Base-by-base conservation (phyloP, 2,797 vertebrate genomes). In the Myotis findleyi region DNA sequence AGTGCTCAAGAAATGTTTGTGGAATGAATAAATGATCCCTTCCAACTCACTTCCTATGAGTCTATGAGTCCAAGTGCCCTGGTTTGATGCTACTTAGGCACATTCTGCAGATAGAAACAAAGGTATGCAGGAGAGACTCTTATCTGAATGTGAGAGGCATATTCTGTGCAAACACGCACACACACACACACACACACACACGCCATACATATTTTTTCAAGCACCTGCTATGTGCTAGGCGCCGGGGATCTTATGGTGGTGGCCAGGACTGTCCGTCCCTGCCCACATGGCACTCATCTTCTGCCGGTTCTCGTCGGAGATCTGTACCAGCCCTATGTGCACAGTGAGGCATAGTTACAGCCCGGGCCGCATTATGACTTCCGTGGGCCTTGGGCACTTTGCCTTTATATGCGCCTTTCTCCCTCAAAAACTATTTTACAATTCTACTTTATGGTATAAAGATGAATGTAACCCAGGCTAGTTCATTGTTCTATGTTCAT, bases 241-340 rank as follows among this genome's bases (percentile, higher is more conserved):
- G 5, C 53, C 3, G 5, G 71, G 38, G 12, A 30, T 36, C 6
- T 16, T 49, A 41, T 1, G 71, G 49, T 38, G 47, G 27, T 9
- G 51, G 6, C 64, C 5, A 30, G n/a, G 11, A 9, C 1, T 6
- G 41, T n/a, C 33, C 2, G 0, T 1, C 16, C n/a, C 17, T 41
- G n/a, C 10, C n/a, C 18, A 44, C 51, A 6, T 0, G 6, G 30
- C 25, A 11, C 59, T 9, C 30, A 41, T 1, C 7, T 73, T 10
- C 68, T 38, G 2, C 5, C 4, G 0, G 1, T 12, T 21, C 27
- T 2, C 0, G 17, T 38, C 62, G 62, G 62, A 73, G 21, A 8
- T 23, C 27, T 57, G n/a, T 10, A 4, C 33, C 14, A 2, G 38
- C 6, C 23, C 7, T 0, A 36, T 62, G 30, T 7, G 30, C 4